Conservation (phyloP, 2,797 vertebrate species). For the Orientallactaga sibirica region DNA sequence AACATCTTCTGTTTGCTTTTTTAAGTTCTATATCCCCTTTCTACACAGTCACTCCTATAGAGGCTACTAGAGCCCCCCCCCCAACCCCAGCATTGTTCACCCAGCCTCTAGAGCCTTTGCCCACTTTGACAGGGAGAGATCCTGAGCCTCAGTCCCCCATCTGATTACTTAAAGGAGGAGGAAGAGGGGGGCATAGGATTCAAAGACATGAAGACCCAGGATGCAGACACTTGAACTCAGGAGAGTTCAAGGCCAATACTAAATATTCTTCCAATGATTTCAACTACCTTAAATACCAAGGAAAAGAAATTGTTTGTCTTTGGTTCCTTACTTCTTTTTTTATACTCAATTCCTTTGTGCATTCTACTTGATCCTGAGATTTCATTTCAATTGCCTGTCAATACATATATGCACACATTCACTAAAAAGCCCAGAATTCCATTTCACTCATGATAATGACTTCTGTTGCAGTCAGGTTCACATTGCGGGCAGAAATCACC, state of each 20-base stretch:
- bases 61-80: background rate
- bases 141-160: background rate
- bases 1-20: constrained; percentile 11
- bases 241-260: background rate
- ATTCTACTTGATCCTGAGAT: background rate
- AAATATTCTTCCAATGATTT: background rate
- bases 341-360: background rate
- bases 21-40: background rate
- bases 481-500: too few relatives aligned
- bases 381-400: background rate
- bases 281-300: background rate
- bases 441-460: background rate
- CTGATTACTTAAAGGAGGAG: background rate
- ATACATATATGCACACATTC: background rate
- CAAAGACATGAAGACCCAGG: background rate
- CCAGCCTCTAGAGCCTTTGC: background rate
- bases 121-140: background rate
- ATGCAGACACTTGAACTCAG: background rate
- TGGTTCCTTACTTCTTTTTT: background rate
- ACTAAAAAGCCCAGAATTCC: background rate
- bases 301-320: background rate
- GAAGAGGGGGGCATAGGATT: background rate
- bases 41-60: background rate
- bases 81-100: background rate
- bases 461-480: too few relatives aligned